Conservation (phyloP, 1,140 invertebrate genomes). For the Brachionus paranguensis region DNA sequence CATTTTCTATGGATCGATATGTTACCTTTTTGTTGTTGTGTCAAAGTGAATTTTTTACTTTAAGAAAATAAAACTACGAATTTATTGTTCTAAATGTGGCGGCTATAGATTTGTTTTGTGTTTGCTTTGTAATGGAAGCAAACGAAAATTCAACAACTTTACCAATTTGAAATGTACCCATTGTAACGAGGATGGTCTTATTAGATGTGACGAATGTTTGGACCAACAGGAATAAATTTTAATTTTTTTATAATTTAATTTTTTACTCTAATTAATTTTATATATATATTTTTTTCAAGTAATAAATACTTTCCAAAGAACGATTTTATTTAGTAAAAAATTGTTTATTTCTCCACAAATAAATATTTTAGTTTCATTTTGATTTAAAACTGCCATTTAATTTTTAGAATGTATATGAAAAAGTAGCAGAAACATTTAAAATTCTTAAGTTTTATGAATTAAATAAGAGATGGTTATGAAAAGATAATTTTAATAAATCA, state of each 20-base stretch:
- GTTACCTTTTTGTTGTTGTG: no score
- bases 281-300: conserved; percentile 1
- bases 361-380: no score
- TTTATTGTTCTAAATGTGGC: conserved; percentile 77
- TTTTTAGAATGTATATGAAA: no score
- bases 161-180: conserved; percentile 91
- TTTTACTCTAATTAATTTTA: background rate
- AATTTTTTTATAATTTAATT: background rate
- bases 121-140: conserved; percentile 81
- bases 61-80: conserved; percentile 66
- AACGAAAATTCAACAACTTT: conserved; percentile 85
- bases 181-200: conserved; percentile 85
- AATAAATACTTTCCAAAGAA: background rate
- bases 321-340: no score
- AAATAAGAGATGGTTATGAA: no score
- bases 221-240: conserved; percentile 47
- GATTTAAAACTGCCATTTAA: no score
- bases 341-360: no score
- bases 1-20: no score
- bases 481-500: no score
- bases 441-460: no score
- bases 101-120: conserved; percentile 82
- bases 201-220: conserved; percentile 72
- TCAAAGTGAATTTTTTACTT: background rate
- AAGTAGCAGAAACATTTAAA: no score